phyloP scores from a whole-genome alignment of 2,888 invertebrate species.

The Hirtodrosophila duncani region DNA sequence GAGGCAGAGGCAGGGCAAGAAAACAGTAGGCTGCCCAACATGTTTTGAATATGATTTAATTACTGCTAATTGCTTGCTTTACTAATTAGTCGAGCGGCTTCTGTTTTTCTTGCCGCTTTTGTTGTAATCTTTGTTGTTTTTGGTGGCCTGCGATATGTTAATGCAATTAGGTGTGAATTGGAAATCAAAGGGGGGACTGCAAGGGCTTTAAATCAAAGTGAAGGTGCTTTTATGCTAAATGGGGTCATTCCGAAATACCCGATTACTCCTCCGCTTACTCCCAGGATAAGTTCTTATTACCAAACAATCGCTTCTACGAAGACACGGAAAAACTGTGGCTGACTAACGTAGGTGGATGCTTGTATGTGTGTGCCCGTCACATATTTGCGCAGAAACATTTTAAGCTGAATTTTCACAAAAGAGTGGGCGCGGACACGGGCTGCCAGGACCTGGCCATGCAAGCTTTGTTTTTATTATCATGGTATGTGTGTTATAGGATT shows the following conservation, averaged over 20 bases:
- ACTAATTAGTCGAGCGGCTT: slow-evolving; percentile 45
- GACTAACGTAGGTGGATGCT: too few species aligned
- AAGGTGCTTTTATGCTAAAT: slow-evolving; percentile 8
- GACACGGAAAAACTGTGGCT: too few species aligned
- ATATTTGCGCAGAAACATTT: slow-evolving; percentile 66
- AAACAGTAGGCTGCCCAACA: slow-evolving; percentile 1
- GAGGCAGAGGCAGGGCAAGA: neutral
- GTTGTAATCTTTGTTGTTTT: neutral
- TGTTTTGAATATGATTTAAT: slow-evolving; percentile 63
- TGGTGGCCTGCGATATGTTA: slow-evolving; percentile 23
- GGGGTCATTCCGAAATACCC: too few species aligned
- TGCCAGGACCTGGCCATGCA: too few species aligned
- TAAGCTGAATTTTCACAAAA: slow-evolving; percentile 65
- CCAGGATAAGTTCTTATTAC: neutral
- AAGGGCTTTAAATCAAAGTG: too few species aligned
- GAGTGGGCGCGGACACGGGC: slow-evolving; percentile 26
- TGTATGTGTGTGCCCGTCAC: slow-evolving; percentile 65
- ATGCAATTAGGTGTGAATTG: slow-evolving; percentile 30
- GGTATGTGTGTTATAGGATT: too few species aligned
- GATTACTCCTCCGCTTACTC: neutral
- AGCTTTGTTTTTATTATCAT: too few species aligned
- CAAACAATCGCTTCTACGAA: slow-evolving; percentile 1
- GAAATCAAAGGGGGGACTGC: too few species aligned
- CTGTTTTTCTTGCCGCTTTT: neutral
- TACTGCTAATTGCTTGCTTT: slow-evolving; percentile 51